Conservation (phyloP, 2,113 vertebrate species). For the Tupaia tana region DNA sequence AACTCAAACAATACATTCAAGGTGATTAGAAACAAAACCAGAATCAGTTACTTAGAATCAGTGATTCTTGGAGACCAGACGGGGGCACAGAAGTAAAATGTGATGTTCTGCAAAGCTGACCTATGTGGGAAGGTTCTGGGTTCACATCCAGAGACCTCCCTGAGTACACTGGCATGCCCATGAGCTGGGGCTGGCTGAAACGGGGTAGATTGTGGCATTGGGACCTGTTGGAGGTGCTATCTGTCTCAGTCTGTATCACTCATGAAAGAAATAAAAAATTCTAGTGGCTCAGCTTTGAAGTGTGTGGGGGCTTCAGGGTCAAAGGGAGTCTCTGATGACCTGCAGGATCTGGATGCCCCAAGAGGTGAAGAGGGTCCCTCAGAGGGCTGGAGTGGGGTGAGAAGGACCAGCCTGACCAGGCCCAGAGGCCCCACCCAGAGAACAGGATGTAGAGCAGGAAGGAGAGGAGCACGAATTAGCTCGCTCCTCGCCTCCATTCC, state of each 20-base stretch:
- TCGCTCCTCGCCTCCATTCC: neutral
- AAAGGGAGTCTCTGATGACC: neutral
- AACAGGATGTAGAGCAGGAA: neutral
- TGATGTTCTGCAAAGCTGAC: too few species aligned
- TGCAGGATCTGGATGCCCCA: neutral
- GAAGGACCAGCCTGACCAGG: neutral
- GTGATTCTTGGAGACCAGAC: too few species aligned
- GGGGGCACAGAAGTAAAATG: too few species aligned
- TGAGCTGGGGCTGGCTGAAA: too few species aligned
- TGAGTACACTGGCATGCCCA: too few species aligned
- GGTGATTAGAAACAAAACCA: neutral
- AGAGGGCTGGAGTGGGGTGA: neutral
- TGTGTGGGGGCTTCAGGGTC: neutral
- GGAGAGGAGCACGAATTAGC: neutral
- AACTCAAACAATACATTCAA: neutral
- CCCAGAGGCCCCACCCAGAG: neutral
- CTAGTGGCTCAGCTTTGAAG: neutral
- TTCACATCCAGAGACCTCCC: too few species aligned
- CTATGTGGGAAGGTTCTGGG: too few species aligned
- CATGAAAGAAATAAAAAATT: too few species aligned
- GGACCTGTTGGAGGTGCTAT: too few species aligned
- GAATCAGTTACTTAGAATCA: neutral
- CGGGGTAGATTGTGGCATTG: too few species aligned
- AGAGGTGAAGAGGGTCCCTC: neutral
- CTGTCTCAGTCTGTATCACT: too few species aligned